A percentile compares a stretch with the other conserved stretches of the same genome.
phyloP scores from a whole-genome alignment of 2,797 vertebrate genomes.

The Astyanax mexicanus region DNA sequence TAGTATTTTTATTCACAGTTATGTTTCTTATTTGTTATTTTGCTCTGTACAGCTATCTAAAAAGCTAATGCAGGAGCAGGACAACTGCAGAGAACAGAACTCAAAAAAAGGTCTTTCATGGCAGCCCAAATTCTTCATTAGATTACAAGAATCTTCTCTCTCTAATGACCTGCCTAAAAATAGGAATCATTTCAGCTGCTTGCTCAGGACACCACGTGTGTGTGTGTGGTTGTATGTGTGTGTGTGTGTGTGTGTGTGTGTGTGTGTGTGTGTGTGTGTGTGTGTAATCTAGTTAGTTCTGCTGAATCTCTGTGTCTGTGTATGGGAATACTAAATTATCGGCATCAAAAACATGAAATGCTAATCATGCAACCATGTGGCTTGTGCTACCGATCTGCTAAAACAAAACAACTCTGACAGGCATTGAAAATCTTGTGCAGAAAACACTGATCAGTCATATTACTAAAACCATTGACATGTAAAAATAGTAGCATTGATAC shows the following conservation, averaged over 20 bases:
- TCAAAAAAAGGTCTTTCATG: neutral
- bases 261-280: conserved; percentile 3
- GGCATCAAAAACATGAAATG: too few relatives aligned
- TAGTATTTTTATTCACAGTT: too few relatives aligned
- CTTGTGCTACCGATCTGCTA: neutral
- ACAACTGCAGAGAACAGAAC: too few relatives aligned
- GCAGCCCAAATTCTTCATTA: conserved; percentile 29
- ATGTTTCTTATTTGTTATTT: too few relatives aligned
- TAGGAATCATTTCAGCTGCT: conserved; percentile 47
- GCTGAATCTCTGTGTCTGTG: neutral
- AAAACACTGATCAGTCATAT: too few relatives aligned
- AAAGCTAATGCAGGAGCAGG: too few relatives aligned
- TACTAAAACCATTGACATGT: too few relatives aligned
- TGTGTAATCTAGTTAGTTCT: conserved; percentile 2
- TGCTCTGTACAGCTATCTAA: too few relatives aligned
- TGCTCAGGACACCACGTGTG: conserved; percentile 7
- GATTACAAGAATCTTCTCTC: conserved; percentile 35
- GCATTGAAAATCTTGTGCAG: too few relatives aligned
- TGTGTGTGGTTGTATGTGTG: neutral
- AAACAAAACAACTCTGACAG: neutral
- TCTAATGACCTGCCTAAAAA: conserved; percentile 43
- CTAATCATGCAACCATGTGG: neutral
- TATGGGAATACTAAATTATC: neutral
- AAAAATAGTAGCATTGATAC: too few relatives aligned
- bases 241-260: neutral